A percentile compares a stretch with the other conserved stretches of the same genome.
Evolutionary conservation across 2,113 vertebrate species (phyloP).

Genomic region (Anarrhichthys ocellatus): DNA sequence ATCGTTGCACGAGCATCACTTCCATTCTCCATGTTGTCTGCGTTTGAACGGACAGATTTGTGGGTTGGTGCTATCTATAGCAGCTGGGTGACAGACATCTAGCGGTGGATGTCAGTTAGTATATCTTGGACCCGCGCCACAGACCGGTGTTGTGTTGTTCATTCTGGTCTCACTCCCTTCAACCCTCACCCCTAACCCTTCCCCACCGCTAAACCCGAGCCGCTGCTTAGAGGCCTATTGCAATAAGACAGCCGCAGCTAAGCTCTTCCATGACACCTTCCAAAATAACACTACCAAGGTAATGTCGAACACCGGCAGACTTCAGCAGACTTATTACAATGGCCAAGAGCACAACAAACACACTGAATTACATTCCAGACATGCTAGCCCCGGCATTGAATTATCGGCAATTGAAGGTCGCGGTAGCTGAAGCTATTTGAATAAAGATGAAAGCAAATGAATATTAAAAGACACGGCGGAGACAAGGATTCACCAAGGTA

Average conservation of each 20-base stretch:
- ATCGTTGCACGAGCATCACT: background rate
- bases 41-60: background rate
- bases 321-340: conserved; percentile 29
- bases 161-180: conserved; percentile 48
- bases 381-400: conserved; percentile 43
- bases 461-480: conserved; percentile 21
- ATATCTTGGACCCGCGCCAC: conserved; percentile 51
- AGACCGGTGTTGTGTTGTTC: conserved; percentile 17
- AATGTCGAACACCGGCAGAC: conserved; percentile 52
- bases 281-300: conserved; percentile 50
- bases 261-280: conserved; percentile 43
- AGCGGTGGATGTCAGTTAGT: conserved; percentile 22
- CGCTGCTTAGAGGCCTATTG: conserved; percentile 43
- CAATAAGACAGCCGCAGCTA: conserved; percentile 50
- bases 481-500: conserved; percentile 26
- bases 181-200: conserved; percentile 30
- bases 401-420: conserved; percentile 39
- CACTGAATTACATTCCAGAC: conserved; percentile 43
- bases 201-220: conserved; percentile 29
- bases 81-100: conserved; percentile 17
- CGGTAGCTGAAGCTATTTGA: conserved; percentile 38
- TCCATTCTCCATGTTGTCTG: background rate
- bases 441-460: conserved; percentile 50
- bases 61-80: background rate
- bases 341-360: conserved; percentile 34